Evolutionary conservation across 2,888 invertebrate genomes (phyloP), one percentile per base, ranked within the genome.

Genomic region (Patella depressa): DNA sequence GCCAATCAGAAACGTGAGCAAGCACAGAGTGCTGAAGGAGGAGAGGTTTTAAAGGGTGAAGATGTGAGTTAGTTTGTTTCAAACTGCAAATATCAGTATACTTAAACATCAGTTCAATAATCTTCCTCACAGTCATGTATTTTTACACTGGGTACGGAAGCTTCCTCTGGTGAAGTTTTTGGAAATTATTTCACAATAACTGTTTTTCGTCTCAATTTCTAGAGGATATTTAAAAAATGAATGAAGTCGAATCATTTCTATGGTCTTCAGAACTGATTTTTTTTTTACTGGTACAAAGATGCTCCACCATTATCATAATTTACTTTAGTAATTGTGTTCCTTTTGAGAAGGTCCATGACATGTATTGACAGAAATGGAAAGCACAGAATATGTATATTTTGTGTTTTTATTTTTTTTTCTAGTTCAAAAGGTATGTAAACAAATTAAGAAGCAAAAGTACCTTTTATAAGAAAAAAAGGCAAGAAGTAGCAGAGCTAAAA

Each of bases 381-480:
- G 45, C 45, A 45, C 45, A 45, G 0, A 45, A 45, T 45, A 45
- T 45, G 5, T 45, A 1, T 45, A n/a, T 29, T 72, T 34, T 24
- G 2, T 72, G 34, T 14, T 34, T 34, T 72, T 15, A n/a, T n/a
- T 71, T 34, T 69, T 80, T 85, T 3, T 77, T 90, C 65, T 85
- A 97, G 92, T 94, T 96, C 89, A 96, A 96, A 91, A 94, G 95
- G 84, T 97, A 96, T 91, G 95, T 97, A 19, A 95, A 95, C 88
- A 95, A 95, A 84, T 92, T 97, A 80, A 94, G 96, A 78, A 94
- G 95, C 74, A 96, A 96, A 90, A 96, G 96, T 88, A 94, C 95
- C 11, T 92, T 95, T 14, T 97, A 96, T 91, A 97, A 96, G 92
- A 94, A 95, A 88, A 95, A 95, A 89, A 93, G 95, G 86, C 93